phyloP scores from a whole-genome alignment of 2,888 invertebrate species.

The Laspeyria flexula region DNA sequence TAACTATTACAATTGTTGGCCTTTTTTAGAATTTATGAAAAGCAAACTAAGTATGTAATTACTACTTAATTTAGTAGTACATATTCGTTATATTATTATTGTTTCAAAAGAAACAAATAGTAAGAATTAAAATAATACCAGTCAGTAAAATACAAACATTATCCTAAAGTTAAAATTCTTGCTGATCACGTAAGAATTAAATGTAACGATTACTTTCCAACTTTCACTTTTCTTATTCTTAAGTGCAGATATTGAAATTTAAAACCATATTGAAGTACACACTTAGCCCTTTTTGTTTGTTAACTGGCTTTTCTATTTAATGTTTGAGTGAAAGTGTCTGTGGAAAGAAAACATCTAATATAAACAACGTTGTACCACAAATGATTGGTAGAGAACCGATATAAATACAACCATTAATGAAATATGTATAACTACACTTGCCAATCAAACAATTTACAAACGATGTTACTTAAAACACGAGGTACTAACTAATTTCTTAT shows the following conservation, averaged over 20 bases:
- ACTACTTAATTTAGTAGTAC: too few relatives aligned
- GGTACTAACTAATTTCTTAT: background rate
- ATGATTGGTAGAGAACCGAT: too few relatives aligned
- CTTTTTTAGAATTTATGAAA: too few relatives aligned
- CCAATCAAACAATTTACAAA: too few relatives aligned
- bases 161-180: slow-evolving; percentile 12
- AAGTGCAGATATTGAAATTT: slow-evolving; percentile 33
- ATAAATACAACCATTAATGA: too few relatives aligned
- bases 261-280: slow-evolving; percentile 10
- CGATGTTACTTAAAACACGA: slow-evolving; percentile 2
- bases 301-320: slow-evolving; percentile 25
- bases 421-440: too few relatives aligned
- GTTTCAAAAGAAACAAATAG: background rate
- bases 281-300: slow-evolving; percentile 7
- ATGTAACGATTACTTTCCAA: slow-evolving; percentile 42
- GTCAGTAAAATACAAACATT: slow-evolving; percentile 1
- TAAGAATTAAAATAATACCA: background rate
- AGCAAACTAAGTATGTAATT: too few relatives aligned
- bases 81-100: too few relatives aligned
- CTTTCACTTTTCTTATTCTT: slow-evolving; percentile 43
- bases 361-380: too few relatives aligned
- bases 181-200: slow-evolving; percentile 34
- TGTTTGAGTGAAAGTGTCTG: background rate
- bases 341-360: slow-evolving; percentile 6
- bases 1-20: too few relatives aligned